Base-by-base conservation (phyloP, 1,140 invertebrate genomes). In the Drosophila nigrodunni region DNA sequence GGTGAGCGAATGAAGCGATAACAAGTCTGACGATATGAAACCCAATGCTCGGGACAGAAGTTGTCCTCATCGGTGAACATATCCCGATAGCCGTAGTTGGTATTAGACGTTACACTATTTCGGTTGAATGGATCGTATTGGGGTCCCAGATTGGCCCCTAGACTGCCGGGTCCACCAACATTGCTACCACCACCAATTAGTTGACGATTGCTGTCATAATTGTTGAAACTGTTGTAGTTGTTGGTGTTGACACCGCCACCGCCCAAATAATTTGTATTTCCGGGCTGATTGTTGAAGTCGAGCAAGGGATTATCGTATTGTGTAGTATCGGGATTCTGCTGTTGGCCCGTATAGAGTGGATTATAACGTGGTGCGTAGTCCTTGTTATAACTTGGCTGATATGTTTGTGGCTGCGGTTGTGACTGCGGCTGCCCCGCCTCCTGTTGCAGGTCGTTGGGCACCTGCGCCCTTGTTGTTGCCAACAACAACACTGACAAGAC, bases 1-100 rank as follows among this genome's bases (percentile, higher is more conserved):
- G 97, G 97, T 25, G 97, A 97, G 80, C 97, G 96, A 2, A 97
- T 96, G 88, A 98, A 98, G 49, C 96, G 94, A 92, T 97, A 98
- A 93, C 97, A 98, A 0, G 95, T 95, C 52, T 96, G 94, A 73
- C 95, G 94, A 87, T 94, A 97, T 11, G 94, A 94, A 25, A 96
- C 93, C 97, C 97, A 98, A 91, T 97, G 94, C 55, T 96, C 95
- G 0, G 97, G 97, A 93, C 97, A 98, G 35, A 86, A 92, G 71
- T 91, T 91, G 4, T 91, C 81, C 39, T 90, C 82, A 68, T 92
- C 90, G 25, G 61, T 92, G 35, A 68, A 91, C 50, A 73, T 74
- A 41, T 92, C 88, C 8, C 74, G 37, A 65, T 86, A 91, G 2
- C 69, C 78, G 18, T 74, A 9, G 7, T 72, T 52, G 0, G 55